Conservation (phyloP, 2,113 vertebrate species). For the Pardalotus punctatus region DNA sequence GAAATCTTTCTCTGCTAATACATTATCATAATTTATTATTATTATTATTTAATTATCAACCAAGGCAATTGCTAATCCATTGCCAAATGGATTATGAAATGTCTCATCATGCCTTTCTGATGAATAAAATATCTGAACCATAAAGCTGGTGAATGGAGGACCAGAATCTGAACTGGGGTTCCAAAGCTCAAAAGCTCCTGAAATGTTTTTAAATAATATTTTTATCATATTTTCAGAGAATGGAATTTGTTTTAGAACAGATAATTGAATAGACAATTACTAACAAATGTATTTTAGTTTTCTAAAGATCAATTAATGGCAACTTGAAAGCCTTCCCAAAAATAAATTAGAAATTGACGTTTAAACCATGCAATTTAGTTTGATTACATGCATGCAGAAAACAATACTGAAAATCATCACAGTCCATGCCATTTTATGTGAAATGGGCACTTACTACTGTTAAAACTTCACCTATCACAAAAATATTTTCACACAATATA, state of each 20-base stretch:
- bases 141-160: neutral
- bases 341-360: neutral
- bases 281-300: neutral
- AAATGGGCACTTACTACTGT: neutral
- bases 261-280: neutral
- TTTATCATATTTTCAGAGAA: neutral
- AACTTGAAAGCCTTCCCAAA: neutral
- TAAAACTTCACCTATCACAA: neutral
- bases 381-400: neutral
- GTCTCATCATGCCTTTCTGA: neutral
- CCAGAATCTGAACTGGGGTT: neutral
- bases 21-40: neutral
- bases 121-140: neutral
- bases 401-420: neutral
- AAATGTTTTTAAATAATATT: neutral
- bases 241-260: neutral
- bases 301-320: neutral
- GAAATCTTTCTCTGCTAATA: neutral
- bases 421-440: neutral
- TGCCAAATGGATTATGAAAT: neutral
- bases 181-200: neutral
- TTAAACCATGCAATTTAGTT: neutral
- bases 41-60: neutral
- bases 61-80: neutral
- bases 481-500: neutral